Conservation (phyloP, 2,888 invertebrate species). For the Campaea margaritaria region DNA sequence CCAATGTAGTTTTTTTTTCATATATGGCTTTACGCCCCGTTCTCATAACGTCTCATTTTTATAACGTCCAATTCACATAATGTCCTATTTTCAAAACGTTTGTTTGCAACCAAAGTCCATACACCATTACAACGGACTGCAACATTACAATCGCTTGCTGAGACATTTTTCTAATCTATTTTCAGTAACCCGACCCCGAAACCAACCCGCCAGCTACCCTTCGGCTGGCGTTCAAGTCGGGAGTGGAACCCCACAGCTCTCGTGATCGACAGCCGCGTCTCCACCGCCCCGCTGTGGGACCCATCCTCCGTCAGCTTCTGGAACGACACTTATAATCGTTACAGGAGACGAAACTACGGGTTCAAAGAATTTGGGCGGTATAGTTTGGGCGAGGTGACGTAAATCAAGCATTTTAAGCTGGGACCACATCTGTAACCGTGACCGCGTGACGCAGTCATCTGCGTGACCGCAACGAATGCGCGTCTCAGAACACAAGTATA, state of each 20-base stretch:
- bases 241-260: conserved; percentile 67
- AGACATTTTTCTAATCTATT: conserved; percentile 20
- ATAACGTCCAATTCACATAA: no score
- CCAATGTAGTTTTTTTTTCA: no score
- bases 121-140: no score
- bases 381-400: background rate
- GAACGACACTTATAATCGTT: conserved; percentile 73
- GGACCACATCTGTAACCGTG: no score
- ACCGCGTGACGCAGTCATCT: no score
- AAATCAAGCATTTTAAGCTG: background rate
- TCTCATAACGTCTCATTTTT: no score
- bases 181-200: conserved; percentile 76
- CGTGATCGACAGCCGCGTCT: conserved; percentile 63
- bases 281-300: conserved; percentile 70
- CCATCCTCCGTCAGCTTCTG: conserved; percentile 62
- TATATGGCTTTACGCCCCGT: no score
- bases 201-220: conserved; percentile 57
- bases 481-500: no score
- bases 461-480: no score
- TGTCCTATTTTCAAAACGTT: no score
- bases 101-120: no score
- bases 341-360: conserved; percentile 61
- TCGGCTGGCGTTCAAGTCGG: conserved; percentile 71
- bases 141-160: no score
- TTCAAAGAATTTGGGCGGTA: conserved; percentile 38